Percentiles rank a stretch among this genome's conserved stretches.
Conservation (phyloP, 1,140 invertebrate genomes). For the Magallana angulata region DNA sequence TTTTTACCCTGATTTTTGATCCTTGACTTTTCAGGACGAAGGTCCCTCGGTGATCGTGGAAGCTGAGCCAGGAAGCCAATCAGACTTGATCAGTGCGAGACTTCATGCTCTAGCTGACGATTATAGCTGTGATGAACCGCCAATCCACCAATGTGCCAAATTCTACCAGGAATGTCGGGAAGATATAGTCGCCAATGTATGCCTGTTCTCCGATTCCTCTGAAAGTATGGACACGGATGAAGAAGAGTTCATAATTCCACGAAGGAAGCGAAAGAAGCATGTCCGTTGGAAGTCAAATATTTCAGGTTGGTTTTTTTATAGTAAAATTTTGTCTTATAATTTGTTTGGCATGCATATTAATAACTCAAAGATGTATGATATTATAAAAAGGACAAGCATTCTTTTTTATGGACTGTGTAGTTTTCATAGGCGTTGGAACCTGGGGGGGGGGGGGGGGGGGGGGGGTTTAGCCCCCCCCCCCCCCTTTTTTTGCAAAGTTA, state of each 20-base stretch:
- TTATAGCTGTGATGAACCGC: constrained; percentile 46
- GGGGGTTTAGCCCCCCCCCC: no score
- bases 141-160: constrained; percentile 60
- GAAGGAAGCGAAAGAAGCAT: constrained; percentile 49
- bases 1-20: no score
- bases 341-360: no score
- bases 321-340: no score
- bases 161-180: constrained; percentile 61
- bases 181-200: constrained; percentile 60
- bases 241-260: constrained; percentile 18
- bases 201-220: constrained; percentile 60
- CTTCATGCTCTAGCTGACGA: constrained; percentile 62
- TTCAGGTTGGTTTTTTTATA: constrained; percentile 35
- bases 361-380: no score
- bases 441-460: no score
- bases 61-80: constrained; percentile 62
- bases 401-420: no score
- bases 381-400: no score
- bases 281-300: constrained; percentile 51
- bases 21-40: constrained; percentile 40
- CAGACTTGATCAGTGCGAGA: constrained; percentile 60
- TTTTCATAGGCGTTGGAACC: no score
- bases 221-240: constrained; percentile 58
- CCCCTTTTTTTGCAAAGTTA: no score
- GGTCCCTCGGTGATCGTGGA: constrained; percentile 66